phyloP scores from a whole-genome alignment of 2,113 vertebrate species.

The Carassius auratus region DNA sequence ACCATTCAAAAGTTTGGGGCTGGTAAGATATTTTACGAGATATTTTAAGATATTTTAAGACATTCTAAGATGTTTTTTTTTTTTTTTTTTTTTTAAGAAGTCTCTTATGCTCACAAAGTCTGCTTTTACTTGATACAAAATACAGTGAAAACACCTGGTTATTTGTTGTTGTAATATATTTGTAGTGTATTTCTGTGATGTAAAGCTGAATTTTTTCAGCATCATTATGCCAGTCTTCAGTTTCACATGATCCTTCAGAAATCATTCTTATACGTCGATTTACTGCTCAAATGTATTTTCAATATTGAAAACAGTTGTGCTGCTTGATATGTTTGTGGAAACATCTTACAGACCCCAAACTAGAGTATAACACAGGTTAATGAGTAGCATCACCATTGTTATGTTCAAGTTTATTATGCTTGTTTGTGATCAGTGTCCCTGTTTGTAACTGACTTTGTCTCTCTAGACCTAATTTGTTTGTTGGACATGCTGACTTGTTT shows the following conservation, averaged over 20 bases:
- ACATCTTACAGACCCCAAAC: neutral
- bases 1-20: neutral
- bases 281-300: neutral
- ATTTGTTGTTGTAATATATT: neutral
- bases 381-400: neutral
- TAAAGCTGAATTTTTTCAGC: neutral
- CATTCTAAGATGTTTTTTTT: neutral
- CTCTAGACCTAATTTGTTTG: neutral
- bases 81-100: neutral
- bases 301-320: neutral
- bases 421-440: neutral
- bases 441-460: neutral
- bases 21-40: neutral
- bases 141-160: neutral
- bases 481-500: conserved; percentile 1
- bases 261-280: neutral
- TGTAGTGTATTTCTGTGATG: neutral
- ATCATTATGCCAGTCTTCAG: neutral
- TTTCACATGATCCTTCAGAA: neutral
- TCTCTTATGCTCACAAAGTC: neutral
- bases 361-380: neutral
- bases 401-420: neutral
- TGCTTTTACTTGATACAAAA: neutral
- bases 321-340: neutral
- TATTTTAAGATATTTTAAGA: too few species aligned